These are phyloP conservation scores for Isaurus tuberculatus DNA, from an alignment of 92 coral and sea anemone genomes.

Conservation along the genomic window DNA sequence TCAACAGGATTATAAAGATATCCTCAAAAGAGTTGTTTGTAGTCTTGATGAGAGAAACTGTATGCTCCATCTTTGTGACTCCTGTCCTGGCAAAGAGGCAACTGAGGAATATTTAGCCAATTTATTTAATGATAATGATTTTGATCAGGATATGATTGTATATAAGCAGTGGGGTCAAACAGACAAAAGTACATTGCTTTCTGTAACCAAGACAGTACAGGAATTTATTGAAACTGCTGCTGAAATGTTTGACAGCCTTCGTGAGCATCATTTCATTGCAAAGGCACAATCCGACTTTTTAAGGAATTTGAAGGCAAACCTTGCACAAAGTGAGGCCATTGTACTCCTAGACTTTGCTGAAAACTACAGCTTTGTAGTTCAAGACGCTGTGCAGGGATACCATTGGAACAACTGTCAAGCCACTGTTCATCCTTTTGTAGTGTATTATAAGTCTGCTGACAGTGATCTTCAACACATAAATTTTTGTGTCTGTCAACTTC, in stretches of 20 bases:
- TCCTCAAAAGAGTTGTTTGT: slow-evolving; percentile 39
- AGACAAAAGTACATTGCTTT: slow-evolving; percentile 1
- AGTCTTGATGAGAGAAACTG: slow-evolving; percentile 31
- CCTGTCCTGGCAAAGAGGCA: slow-evolving; percentile 34
- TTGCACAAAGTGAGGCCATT: slow-evolving; percentile 3
- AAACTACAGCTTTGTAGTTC: slow-evolving; percentile 37
- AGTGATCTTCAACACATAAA: not conserved
- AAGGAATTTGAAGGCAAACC: slow-evolving; percentile 3
- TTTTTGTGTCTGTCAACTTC: too few relatives aligned
- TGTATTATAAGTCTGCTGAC: slow-evolving; percentile 28
- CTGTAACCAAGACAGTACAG: slow-evolving; percentile 5
- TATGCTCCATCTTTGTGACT: slow-evolving; percentile 42
- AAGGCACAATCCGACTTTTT: slow-evolving; percentile 35
- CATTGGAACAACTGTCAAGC: slow-evolving; percentile 36
- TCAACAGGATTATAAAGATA: slow-evolving; percentile 17
- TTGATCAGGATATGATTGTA: not conserved
- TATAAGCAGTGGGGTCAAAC: slow-evolving; percentile 26
- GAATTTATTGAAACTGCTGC: slow-evolving; percentile 14
- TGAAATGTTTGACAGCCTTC: slow-evolving; percentile 28
- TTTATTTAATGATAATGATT: not conserved
- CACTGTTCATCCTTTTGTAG: slow-evolving; percentile 37
- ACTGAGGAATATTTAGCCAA: slow-evolving; percentile 9
- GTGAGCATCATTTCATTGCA: slow-evolving; percentile 6
- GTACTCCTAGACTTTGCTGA: slow-evolving; percentile 39
- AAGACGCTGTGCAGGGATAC: slow-evolving; percentile 40